These are phyloP conservation scores for Unio delphinus DNA, from an alignment of 2,888 invertebrate species.

Conservation along the genomic window DNA sequence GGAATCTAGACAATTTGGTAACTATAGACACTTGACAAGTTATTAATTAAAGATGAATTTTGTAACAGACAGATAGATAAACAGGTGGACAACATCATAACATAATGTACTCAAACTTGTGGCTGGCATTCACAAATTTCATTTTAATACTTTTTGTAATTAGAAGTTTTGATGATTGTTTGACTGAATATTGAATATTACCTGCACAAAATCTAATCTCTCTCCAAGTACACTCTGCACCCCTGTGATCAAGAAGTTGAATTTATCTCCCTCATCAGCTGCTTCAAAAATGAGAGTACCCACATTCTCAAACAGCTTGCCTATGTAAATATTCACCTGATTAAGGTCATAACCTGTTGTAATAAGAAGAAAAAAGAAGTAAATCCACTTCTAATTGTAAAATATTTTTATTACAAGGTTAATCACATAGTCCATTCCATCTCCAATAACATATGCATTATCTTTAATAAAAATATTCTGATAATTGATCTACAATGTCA, in stretches of 20 bases:
- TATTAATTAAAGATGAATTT: no score
- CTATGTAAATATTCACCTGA: constrained; percentile 67
- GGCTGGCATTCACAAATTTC: neutral
- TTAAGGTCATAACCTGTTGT: constrained; percentile 64
- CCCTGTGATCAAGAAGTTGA: constrained; percentile 60
- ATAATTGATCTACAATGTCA: no score
- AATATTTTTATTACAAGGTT: no score
- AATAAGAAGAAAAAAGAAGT: no score
- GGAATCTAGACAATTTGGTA: no score
- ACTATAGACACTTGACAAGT: no score
- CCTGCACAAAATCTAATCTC: constrained; percentile 61
- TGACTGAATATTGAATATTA: constrained; percentile 12
- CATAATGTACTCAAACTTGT: neutral
- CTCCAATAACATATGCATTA: no score
- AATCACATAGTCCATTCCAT: no score
- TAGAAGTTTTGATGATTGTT: neutral
- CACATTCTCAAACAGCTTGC: constrained; percentile 69
- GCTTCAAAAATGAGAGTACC: constrained; percentile 64
- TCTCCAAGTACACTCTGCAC: constrained; percentile 64
- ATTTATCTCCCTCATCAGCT: constrained; percentile 57
- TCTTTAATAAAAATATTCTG: no score
- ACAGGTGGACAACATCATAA: no score
- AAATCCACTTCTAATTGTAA: no score
- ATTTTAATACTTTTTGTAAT: neutral
- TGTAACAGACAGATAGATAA: no score